These are phyloP conservation scores for Aegotheles bennettii DNA, from an alignment of 2,113 vertebrate genomes.

Conservation along the genomic window DNA sequence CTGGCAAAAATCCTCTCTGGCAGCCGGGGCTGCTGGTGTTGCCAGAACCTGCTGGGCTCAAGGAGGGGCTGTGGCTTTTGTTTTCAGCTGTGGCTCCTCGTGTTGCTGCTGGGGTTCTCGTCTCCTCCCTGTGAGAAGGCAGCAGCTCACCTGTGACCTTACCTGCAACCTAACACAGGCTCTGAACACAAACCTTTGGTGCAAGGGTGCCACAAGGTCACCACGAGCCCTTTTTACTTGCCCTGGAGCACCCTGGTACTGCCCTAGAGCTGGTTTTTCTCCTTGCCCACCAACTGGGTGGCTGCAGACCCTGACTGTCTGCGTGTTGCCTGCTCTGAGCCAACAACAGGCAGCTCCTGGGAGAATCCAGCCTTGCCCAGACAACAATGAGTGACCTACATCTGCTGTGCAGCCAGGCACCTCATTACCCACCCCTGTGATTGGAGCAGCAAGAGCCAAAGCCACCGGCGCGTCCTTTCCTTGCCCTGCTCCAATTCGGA, in stretches of 20 bases:
- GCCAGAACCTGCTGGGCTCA: too few relatives aligned
- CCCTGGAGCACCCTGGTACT: not conserved
- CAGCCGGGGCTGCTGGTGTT: not conserved
- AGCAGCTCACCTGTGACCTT: not conserved
- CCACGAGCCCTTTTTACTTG: rapidly evolving
- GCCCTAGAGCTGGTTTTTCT: not conserved
- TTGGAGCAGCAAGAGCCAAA: not conserved
- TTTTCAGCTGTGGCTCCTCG: not conserved
- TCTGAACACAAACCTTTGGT: rapidly evolving
- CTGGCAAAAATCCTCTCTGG: not conserved
- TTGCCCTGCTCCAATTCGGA: not conserved
- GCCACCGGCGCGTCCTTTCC: not conserved
- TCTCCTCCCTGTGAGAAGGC: not conserved
- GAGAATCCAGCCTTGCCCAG: not conserved
- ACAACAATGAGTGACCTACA: not conserved
- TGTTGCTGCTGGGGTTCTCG: not conserved
- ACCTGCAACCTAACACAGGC: rapidly evolving
- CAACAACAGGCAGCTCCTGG: not conserved
- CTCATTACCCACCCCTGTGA: not conserved
- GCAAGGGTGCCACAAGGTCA: rapidly evolving
- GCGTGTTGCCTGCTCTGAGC: not conserved
- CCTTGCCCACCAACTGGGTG: not conserved
- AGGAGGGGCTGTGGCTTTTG: not conserved
- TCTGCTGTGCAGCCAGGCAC: not conserved
- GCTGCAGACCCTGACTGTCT: not conserved